Conservation (phyloP, 2,888 invertebrate species). For the Sclerodermus sp. region DNA sequence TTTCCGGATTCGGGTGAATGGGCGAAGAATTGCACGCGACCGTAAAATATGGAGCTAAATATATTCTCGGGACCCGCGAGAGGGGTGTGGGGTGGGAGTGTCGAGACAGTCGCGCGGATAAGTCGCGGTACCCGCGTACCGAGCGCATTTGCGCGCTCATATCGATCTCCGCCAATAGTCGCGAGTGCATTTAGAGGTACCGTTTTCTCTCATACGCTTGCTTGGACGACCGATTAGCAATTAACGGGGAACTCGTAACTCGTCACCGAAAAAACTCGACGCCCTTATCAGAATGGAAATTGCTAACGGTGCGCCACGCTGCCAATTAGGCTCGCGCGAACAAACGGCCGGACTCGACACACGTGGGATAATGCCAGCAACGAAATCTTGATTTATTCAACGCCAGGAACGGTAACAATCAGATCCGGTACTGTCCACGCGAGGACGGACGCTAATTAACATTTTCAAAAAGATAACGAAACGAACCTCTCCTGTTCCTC, state of each 20-base stretch:
- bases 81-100: constrained; percentile 4
- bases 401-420: no score
- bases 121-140: constrained; percentile 15
- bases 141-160: background rate
- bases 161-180: no score
- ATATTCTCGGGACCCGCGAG: background rate
- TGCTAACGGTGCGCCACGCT: constrained; percentile 48
- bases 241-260: constrained; percentile 52
- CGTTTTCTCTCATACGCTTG: constrained; percentile 22
- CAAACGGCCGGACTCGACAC: constrained; percentile 40
- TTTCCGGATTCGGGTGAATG: constrained; percentile 56
- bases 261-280: constrained; percentile 24
- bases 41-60: constrained; percentile 15
- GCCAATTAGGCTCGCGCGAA: constrained; percentile 51
- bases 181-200: no score
- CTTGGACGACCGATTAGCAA: constrained; percentile 44
- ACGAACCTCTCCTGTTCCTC: no score
- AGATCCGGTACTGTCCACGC: no score
- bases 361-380: no score
- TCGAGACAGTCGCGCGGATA: constrained; percentile 6
- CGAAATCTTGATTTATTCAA: no score
- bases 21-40: constrained; percentile 32
- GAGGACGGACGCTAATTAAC: no score
- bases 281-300: constrained; percentile 53
- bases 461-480: no score